Evolutionary conservation across 2,888 invertebrate species (phyloP).

Genomic region (Himalopsyche anomala): DNA sequence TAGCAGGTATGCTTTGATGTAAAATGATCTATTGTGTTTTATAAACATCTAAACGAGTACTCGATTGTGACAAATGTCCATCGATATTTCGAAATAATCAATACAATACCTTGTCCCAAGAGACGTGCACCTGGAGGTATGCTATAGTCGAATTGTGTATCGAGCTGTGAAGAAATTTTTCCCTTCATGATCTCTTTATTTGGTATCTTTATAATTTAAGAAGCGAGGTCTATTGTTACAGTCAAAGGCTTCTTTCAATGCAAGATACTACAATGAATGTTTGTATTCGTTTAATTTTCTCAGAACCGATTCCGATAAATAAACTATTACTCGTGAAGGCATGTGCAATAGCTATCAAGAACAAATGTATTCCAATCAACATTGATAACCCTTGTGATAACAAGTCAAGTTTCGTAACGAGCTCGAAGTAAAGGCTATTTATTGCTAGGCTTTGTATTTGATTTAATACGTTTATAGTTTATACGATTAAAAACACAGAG

Average conservation of each 20-base stretch:
- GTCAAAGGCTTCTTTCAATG: slow-evolving; percentile 44
- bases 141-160: slow-evolving; percentile 29
- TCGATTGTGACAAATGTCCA: slow-evolving; percentile 2
- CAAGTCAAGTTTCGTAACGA: too few relatives aligned
- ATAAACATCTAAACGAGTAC: neutral
- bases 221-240: slow-evolving; percentile 39
- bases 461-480: too few relatives aligned
- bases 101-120: neutral
- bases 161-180: slow-evolving; percentile 28
- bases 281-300: slow-evolving; percentile 49
- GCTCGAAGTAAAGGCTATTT: too few relatives aligned
- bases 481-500: too few relatives aligned
- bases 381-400: too few relatives aligned
- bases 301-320: slow-evolving; percentile 36
- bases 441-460: too few relatives aligned
- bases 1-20: too few relatives aligned
- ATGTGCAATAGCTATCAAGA: neutral
- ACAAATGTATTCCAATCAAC: too few relatives aligned
- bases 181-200: slow-evolving; percentile 59
- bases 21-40: neutral
- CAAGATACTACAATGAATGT: slow-evolving; percentile 51
- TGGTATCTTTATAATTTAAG: slow-evolving; percentile 39
- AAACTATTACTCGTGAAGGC: neutral
- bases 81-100: slow-evolving; percentile 1
- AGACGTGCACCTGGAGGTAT: slow-evolving; percentile 20